Evolutionary conservation across 2,113 vertebrate species (phyloP), one percentile per base, ranked within the genome.

Genomic region (Elaphurus davidianus): DNA sequence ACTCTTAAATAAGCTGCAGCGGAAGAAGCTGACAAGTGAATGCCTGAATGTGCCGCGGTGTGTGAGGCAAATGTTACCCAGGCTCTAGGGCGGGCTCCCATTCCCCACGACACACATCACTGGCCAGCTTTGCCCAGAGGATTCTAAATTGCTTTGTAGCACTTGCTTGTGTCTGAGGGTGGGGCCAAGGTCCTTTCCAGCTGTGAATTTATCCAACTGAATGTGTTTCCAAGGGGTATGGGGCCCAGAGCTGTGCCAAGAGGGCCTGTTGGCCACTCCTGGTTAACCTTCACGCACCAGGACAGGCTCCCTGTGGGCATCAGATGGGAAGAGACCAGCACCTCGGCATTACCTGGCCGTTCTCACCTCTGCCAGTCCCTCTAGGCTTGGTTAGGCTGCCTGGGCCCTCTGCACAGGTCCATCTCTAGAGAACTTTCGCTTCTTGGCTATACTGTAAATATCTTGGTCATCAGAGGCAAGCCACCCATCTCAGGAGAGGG

Each of bases 391-490:
- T 57, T 43, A 87, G 92, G 76, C 15, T 96, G n/a, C 90, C 14
- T 6, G 55, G 62, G 60, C 25, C 76, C 28, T 45, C 78, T 3
- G 2, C 57, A 62, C 30, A 19, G 27, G 50, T 67, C 92, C 89
- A 45, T 87, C 74, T 92, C 52, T 7, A 57, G 82, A 84, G 71
- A 96, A 90, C 50, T 43, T 92, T 95, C 87, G 25, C 90, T 90
- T 96, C 97, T 45, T 0, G 1, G 52, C 95, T 95, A 55, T 19
- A 86, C 74, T 96, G n/a, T 95, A 95, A 97, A 96, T 14, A 92
- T 91, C 54, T 98, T 91, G 97, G 94, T 98, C 98, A 98, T 96
- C 55, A 84, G 93, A 97, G 87, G 82, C 87, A 15, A 95, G 98
- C 96, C 93, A 95, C 98, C 96, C 14, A 0, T 76, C 0, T 27